Conservation (phyloP, 2,888 invertebrate genomes). For the Sympetrum striolatum region DNA sequence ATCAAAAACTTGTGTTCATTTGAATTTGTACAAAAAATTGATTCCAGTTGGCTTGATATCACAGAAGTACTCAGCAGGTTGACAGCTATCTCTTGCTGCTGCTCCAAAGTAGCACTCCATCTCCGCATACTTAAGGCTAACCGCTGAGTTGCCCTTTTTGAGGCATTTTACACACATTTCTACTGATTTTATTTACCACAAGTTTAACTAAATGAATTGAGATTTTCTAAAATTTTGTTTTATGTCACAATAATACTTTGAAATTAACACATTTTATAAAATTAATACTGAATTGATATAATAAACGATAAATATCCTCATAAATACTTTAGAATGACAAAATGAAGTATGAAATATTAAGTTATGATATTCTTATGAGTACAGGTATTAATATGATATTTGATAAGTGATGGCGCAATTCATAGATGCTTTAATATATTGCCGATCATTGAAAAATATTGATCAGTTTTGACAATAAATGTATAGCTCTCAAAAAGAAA, state of each 20-base stretch:
- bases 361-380: neutral
- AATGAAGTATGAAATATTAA: neutral
- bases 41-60: neutral
- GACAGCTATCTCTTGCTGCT: neutral
- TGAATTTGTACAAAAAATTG: neutral
- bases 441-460: neutral
- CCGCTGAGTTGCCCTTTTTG: neutral
- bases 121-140: neutral
- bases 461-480: neutral
- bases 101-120: neutral
- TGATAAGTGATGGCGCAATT: neutral
- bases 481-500: neutral
- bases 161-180: neutral
- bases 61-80: conserved; percentile 1
- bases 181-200: neutral
- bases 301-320: neutral
- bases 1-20: neutral
- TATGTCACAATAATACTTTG: neutral
- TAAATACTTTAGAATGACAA: neutral
- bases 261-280: neutral
- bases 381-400: neutral
- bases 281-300: neutral
- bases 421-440: neutral
- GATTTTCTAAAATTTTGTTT: neutral
- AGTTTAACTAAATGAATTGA: neutral